Conservation (phyloP, 2,113 vertebrate genomes). For the Python bivittatus region DNA sequence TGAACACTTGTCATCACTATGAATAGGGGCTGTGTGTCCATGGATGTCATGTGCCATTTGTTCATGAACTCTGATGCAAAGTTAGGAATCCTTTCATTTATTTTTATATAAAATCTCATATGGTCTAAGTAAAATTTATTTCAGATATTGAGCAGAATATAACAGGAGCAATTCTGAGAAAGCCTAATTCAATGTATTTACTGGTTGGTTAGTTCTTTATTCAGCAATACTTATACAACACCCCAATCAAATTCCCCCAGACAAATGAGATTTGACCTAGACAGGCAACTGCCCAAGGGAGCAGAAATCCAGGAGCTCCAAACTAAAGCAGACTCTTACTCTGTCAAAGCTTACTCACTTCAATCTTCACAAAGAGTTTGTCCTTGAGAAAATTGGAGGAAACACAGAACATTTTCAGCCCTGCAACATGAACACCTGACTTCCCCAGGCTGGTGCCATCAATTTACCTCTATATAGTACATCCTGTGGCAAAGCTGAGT, state of each 20-base stretch:
- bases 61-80: background rate
- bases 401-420: too few species aligned
- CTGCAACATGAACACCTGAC: too few species aligned
- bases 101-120: background rate
- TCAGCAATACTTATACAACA: background rate
- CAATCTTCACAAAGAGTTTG: too few species aligned
- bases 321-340: background rate
- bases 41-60: accelerated
- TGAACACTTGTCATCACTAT: background rate
- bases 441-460: too few species aligned
- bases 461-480: too few species aligned
- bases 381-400: too few species aligned
- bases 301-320: background rate
- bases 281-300: too few species aligned
- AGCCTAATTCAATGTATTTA: background rate
- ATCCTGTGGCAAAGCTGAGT: too few species aligned
- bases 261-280: too few species aligned
- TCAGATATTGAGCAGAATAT: background rate
- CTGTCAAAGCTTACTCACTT: too few species aligned
- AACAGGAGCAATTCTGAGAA: background rate
- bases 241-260: too few species aligned
- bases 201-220: background rate
- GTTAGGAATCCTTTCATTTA: slow-evolving; percentile 1
- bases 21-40: background rate
- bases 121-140: background rate